Evolutionary conservation across 2,113 vertebrate genomes (phyloP).

Genomic region (Vidua chalybeata): DNA sequence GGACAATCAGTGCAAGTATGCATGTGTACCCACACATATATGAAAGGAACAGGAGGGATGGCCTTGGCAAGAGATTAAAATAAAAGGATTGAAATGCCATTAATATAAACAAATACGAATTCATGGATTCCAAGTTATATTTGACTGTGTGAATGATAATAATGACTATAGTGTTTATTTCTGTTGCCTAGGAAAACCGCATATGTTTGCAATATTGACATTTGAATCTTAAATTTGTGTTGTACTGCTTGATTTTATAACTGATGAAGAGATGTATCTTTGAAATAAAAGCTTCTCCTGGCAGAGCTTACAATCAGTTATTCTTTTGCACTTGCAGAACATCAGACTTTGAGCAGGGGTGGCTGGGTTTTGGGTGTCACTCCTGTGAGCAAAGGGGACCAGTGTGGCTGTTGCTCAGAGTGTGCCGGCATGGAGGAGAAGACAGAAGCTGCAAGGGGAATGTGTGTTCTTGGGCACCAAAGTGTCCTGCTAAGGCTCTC

Average conservation of each 20-base stretch:
- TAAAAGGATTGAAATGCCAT: slow-evolving; percentile 23
- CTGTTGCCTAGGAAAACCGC: not conserved
- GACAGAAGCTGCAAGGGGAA: not conserved
- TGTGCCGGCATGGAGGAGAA: not conserved
- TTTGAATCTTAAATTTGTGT: slow-evolving; percentile 23
- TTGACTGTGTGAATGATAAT: not conserved
- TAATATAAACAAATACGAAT: not conserved
- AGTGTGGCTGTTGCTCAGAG: not conserved
- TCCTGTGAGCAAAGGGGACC: not conserved
- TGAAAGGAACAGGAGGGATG: not conserved
- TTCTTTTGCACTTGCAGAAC: not conserved
- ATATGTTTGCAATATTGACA: slow-evolving; percentile 33
- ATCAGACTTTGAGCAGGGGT: not conserved
- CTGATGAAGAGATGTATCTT: not conserved
- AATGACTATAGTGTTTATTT: slow-evolving; percentile 9
- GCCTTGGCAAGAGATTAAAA: slow-evolving; percentile 20
- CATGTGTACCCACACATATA: rapidly evolving
- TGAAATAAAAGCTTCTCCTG: slow-evolving; percentile 1
- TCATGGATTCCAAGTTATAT: not conserved
- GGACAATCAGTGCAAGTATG: not conserved
- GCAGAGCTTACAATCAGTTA: not conserved
- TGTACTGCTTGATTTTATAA: not conserved
- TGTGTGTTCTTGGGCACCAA: not conserved
- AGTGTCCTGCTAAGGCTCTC: not conserved
- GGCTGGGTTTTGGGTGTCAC: not conserved